Conservation (phyloP, 1,140 invertebrate species). For the Brachionus sp. region DNA sequence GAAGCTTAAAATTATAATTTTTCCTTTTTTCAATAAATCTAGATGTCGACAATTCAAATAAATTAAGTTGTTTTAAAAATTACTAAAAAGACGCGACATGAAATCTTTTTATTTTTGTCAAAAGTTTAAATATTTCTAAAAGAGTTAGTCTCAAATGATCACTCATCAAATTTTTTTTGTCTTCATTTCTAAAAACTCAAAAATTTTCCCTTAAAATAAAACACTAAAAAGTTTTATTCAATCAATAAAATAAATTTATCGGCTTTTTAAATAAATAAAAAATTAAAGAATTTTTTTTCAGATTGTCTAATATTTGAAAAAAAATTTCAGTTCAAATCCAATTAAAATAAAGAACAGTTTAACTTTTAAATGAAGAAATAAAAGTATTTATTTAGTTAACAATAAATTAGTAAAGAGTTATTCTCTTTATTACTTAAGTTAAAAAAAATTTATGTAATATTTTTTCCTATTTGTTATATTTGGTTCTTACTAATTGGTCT, state of each 20-base stretch:
- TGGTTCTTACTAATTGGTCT: not conserved
- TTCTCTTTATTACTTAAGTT: too few species aligned
- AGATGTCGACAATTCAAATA: not conserved
- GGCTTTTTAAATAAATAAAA: not conserved
- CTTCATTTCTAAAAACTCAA: not conserved
- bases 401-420: not conserved
- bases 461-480: not conserved
- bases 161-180: not conserved
- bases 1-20: slow-evolving; percentile 1
- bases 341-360: not conserved
- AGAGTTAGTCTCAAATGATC: not conserved
- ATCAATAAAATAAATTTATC: not conserved
- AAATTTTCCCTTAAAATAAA: not conserved
- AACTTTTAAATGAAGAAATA: not conserved
- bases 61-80: not conserved
- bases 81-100: not conserved
- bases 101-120: not conserved
- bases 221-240: not conserved
- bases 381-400: not conserved
- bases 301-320: not conserved
- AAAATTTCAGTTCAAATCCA: not conserved
- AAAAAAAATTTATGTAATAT: not conserved
- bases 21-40: not conserved
- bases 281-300: not conserved
- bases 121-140: not conserved